Base-by-base conservation (phyloP, 2,113 vertebrate genomes). In the Lagopus muta region DNA sequence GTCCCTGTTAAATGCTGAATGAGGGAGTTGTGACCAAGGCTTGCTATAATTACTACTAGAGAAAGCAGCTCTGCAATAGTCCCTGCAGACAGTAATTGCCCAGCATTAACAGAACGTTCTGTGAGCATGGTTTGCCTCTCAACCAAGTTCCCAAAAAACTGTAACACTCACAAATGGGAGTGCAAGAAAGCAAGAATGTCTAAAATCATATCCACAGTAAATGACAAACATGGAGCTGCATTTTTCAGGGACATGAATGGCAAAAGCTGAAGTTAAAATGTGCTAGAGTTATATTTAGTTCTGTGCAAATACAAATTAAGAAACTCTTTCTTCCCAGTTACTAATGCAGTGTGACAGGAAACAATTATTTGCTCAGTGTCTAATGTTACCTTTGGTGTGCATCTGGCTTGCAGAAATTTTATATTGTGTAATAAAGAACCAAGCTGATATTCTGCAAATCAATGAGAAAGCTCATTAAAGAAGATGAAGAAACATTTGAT, bases 381-480 rank as follows among this genome's bases (percentile, higher is more conserved):
- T 94, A 95, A 95, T 81, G 82, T 65, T 96, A 95, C 88, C 92
- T 95, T 90, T 94, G 90, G 92, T 92, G 88, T 94, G 36, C 40
- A 92, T 69, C 73, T 90, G 70, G 76, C 38, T 88, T 87, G 79
- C 40, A 94, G 77, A 90, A 92, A 88, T 1, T 64, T 43, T 57
- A 45, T 61, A 40, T 8, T 34, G 45, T 74, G 55, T 64, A 95
- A 94, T 71, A 86, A 88, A 81, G 52, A 95, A 84, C 21, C 22
- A 55, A 90, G 32, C 8, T 27, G 66, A 75, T 81, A 92, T 47
- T 86, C 90, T 48, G 15, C 47, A 86, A 72, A 86, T 78, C 92
- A 57, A 61, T 78, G 28, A 92, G 73, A 90, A 71, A 96, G 80
- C 36, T 83, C 71, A 76, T 48, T 95, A 78, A 50, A 60, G 65